These are phyloP conservation scores for Acronicta psi DNA, from an alignment of 2,888 invertebrate species.

Conservation along the genomic window DNA sequence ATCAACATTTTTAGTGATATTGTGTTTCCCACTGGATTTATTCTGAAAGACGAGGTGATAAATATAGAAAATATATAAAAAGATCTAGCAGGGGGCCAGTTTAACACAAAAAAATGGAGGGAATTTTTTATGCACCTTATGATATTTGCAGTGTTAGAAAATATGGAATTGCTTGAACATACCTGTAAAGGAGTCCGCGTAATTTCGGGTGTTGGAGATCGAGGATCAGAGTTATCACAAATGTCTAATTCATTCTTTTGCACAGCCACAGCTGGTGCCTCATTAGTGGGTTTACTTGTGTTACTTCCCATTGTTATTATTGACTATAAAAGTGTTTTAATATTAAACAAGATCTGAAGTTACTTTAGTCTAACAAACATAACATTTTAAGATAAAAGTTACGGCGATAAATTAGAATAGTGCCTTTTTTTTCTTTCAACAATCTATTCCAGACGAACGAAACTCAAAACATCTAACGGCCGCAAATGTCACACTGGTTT, in stretches of 20 bases:
- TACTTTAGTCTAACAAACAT: slow-evolving; percentile 26
- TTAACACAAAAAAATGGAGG: slow-evolving; percentile 36
- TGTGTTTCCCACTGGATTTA: slow-evolving; percentile 78
- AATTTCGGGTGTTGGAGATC: slow-evolving; percentile 90
- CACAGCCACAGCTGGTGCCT: slow-evolving; percentile 61
- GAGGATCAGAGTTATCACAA: slow-evolving; percentile 83
- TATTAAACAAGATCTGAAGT: slow-evolving; percentile 14
- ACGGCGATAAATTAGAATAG: slow-evolving; percentile 17
- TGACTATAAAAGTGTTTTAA: neutral
- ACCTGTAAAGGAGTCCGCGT: slow-evolving; percentile 90
- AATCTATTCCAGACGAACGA: slow-evolving; percentile 35
- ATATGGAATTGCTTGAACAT: slow-evolving; percentile 46
- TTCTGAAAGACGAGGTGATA: slow-evolving; percentile 68
- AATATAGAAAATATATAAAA: slow-evolving; percentile 1
- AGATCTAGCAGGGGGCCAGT: neutral
- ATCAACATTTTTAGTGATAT: slow-evolving; percentile 86
- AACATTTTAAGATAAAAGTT: slow-evolving; percentile 41
- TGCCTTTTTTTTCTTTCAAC: slow-evolving; percentile 34
- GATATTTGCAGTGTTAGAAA: neutral
- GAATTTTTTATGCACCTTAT: slow-evolving; percentile 22
- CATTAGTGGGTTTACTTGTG: slow-evolving; percentile 76
- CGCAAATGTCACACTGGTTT: slow-evolving; percentile 69
- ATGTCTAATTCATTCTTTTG: slow-evolving; percentile 71
- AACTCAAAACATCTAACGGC: slow-evolving; percentile 81
- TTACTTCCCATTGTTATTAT: slow-evolving; percentile 79